Percentiles rank a stretch among this genome's conserved stretches.
Evolutionary conservation across 2,797 vertebrate species (phyloP).

Genomic region (Enteromius viviparus): DNA sequence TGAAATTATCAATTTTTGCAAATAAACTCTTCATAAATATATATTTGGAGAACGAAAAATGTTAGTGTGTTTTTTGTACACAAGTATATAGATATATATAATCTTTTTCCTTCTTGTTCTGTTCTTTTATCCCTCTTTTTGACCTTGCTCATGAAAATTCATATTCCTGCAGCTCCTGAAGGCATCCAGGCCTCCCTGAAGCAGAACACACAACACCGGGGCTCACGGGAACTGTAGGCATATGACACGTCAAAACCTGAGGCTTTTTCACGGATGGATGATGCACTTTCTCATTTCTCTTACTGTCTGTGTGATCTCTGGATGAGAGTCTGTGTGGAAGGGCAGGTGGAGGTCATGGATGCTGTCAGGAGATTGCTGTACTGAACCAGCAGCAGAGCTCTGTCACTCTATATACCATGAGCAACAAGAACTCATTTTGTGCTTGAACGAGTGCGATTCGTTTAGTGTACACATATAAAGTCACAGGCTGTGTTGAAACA

Average conservation of each 20-base stretch:
- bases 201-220: conserved; percentile 1
- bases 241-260: conserved; percentile 2
- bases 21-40: too few relatives aligned
- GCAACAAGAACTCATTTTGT: conserved; percentile 61
- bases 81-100: neutral
- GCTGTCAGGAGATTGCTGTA: conserved; percentile 42
- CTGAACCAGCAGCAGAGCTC: conserved; percentile 35
- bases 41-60: neutral
- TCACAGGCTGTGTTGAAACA: conserved; percentile 28
- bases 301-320: conserved; percentile 14
- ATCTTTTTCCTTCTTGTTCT: conserved; percentile 37
- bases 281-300: conserved; percentile 41
- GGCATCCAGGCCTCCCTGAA: conserved; percentile 31
- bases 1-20: too few relatives aligned
- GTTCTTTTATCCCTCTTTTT: conserved; percentile 10
- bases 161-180: conserved; percentile 45
- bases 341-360: conserved; percentile 36
- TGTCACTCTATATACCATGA: conserved; percentile 48
- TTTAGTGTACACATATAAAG: conserved; percentile 47
- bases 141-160: conserved; percentile 59
- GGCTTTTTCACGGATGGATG: conserved; percentile 51
- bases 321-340: conserved; percentile 36
- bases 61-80: neutral
- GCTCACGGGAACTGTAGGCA: conserved; percentile 50
- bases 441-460: conserved; percentile 59